A percentile compares a stretch with the other conserved stretches of the same genome.
Evolutionary conservation across 2,797 vertebrate species (phyloP).

Genomic region (Labeo calbasu): DNA sequence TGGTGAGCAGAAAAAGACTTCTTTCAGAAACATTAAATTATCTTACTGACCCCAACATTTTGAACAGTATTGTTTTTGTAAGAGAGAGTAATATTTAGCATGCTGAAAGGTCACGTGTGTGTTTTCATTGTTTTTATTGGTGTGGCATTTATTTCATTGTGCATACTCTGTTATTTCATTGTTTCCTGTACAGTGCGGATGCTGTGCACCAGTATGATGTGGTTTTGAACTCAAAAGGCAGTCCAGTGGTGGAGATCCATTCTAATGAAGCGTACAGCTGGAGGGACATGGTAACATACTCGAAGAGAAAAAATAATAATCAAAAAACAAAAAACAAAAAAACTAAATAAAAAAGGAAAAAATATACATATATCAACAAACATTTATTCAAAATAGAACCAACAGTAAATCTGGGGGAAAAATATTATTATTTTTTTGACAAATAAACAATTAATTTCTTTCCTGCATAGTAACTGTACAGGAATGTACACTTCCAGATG

Average conservation of each 20-base stretch:
- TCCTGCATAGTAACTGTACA: not conserved
- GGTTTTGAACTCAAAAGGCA: not conserved
- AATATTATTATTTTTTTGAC: too few relatives aligned
- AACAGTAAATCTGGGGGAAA: too few relatives aligned
- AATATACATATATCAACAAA: not conserved
- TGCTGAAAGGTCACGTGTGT: not conserved
- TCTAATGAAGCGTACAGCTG: slow-evolving; percentile 16
- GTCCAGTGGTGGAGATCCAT: slow-evolving; percentile 5
- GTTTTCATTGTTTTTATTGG: not conserved
- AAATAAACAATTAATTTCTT: too few relatives aligned
- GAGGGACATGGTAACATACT: slow-evolving; percentile 41
- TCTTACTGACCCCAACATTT: not conserved
- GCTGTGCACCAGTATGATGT: not conserved
- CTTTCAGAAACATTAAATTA: not conserved
- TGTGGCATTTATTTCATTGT: not conserved
- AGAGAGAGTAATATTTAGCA: not conserved
- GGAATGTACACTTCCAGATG: not conserved
- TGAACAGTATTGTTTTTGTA: not conserved
- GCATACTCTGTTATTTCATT: not conserved
- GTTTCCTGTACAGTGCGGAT: slow-evolving; percentile 4
- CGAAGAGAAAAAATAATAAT: not conserved
- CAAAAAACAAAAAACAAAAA: not conserved
- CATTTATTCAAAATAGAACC: not conserved
- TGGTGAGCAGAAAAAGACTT: not conserved
- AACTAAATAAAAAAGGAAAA: too few relatives aligned